Conservation (phyloP, 2,113 vertebrate species). For the Mastomys natalensis region DNA sequence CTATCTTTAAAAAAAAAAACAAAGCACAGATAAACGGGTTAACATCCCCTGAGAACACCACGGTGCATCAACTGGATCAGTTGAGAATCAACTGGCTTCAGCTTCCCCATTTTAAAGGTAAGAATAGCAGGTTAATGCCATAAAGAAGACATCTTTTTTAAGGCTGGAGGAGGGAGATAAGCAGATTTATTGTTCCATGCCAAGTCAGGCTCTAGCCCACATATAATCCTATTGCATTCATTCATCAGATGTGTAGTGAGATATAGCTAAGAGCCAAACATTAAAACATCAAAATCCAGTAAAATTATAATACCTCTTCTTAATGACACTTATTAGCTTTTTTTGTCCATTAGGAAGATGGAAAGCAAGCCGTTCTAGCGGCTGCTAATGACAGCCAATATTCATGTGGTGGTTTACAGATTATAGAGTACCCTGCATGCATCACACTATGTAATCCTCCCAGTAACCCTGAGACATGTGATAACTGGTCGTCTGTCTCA, state of each 20-base stretch:
- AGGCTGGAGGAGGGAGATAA: background rate
- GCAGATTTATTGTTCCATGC: background rate
- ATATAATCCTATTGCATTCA: background rate
- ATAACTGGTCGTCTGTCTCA: background rate
- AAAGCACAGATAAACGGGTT: background rate
- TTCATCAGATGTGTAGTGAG: slow-evolving; percentile 22
- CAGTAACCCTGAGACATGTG: background rate
- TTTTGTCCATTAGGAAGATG: background rate
- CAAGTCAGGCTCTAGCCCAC: background rate
- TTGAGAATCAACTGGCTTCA: background rate
- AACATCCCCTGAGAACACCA: background rate
- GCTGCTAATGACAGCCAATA: background rate
- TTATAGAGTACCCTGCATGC: background rate
- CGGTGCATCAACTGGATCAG: background rate
- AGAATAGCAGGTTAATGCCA: background rate
- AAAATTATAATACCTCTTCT: background rate
- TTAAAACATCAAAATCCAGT: background rate
- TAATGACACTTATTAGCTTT: background rate
- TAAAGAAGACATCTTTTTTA: background rate
- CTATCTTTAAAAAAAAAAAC: background rate
- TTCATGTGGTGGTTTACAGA: background rate
- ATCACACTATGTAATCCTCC: background rate
- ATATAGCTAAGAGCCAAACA: background rate
- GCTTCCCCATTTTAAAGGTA: background rate
- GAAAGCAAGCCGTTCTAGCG: background rate